phyloP scores from a whole-genome alignment of 1,140 invertebrate species.

The Nasonia vitripennis region DNA sequence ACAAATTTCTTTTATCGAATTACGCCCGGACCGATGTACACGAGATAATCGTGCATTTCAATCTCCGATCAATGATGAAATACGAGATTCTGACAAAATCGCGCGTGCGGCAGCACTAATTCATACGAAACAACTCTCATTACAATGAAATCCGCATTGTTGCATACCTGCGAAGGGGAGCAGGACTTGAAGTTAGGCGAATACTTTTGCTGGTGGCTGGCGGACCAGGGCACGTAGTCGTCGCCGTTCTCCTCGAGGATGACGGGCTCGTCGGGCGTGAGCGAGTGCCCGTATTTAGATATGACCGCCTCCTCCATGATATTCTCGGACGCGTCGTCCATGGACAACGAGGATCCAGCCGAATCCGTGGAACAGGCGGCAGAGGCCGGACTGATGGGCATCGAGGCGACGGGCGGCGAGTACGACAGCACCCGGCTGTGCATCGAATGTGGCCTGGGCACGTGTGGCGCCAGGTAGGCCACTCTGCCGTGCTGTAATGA shows the following conservation, averaged over 20 bases:
- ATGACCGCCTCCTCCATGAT: slow-evolving; percentile 65
- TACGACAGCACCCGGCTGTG: slow-evolving; percentile 77
- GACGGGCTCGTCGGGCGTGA: slow-evolving; percentile 81
- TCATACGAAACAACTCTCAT: not conserved
- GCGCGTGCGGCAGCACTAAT: not conserved
- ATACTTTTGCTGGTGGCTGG: slow-evolving; percentile 69
- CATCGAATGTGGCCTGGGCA: slow-evolving; percentile 77
- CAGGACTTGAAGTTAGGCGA: slow-evolving; percentile 75
- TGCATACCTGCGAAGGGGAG: slow-evolving; percentile 75
- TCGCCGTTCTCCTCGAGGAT: slow-evolving; percentile 80
- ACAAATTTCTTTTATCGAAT: no score
- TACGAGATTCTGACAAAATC: no score
- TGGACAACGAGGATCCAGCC: slow-evolving; percentile 82
- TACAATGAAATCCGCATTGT: not conserved
- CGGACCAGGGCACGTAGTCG: slow-evolving; percentile 75
- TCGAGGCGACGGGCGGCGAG: slow-evolving; percentile 80
- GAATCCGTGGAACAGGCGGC: slow-evolving; percentile 82
- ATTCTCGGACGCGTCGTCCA: slow-evolving; percentile 78
- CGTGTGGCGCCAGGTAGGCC: slow-evolving; percentile 67
- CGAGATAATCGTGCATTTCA: no score
- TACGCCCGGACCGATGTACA: no score
- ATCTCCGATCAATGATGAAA: no score
- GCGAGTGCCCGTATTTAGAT: slow-evolving; percentile 75
- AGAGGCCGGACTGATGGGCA: slow-evolving; percentile 78
- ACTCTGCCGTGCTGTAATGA: slow-evolving; percentile 64